Evolutionary conservation across 2,888 invertebrate species (phyloP), one percentile per base, ranked within the genome.

Genomic region (Gastracanthus pulcherrimus): DNA sequence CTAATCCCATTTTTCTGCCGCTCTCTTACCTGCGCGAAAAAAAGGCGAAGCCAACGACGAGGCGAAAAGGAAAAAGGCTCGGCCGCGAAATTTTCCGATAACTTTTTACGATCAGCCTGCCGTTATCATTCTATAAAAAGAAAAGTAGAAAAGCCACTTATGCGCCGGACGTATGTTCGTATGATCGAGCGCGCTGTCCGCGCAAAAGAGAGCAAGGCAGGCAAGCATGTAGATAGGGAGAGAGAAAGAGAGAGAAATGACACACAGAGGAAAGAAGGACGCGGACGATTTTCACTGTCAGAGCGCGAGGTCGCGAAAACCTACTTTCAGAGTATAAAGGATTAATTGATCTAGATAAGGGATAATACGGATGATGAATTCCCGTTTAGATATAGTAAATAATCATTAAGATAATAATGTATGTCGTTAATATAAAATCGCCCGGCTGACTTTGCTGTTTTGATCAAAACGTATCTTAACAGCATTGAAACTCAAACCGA

Each of bases 31-130:
- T 51, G 23, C 23, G 55, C n/a, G 55, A 55, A 3, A 23, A 55
- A 55, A 51, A 23, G 34, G 23, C 58, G 16, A n/a, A 51, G 19
- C 19, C 23, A 9, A 55, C 26, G 55, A 48, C 1, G 48, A 6
- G 6, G 7, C 2, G 2, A 2, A 2, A 26, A 23, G 26, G 23
- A 55, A 26, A 66, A 69, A 69, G 34, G 19, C 2, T 38, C 38
- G 11, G 13, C 11, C 72, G 41, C 29, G 26, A 67, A 76, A 76
- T 76, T 76, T 67, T 11, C 66, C 76, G 36, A 76, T 67, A 67
- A 76, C 45, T 76, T 76, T 76, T 58, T 67, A 58, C 58, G 64
- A 9, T 16, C 58, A 26, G 34, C 2, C 62, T 16, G n/a, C 38
- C 29, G 51, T 31, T 51, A 45, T 67, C 41, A 67, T 58, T 67